phyloP scores from a whole-genome alignment of 2,797 vertebrate genomes.

The Cyclopterus lumpus region DNA sequence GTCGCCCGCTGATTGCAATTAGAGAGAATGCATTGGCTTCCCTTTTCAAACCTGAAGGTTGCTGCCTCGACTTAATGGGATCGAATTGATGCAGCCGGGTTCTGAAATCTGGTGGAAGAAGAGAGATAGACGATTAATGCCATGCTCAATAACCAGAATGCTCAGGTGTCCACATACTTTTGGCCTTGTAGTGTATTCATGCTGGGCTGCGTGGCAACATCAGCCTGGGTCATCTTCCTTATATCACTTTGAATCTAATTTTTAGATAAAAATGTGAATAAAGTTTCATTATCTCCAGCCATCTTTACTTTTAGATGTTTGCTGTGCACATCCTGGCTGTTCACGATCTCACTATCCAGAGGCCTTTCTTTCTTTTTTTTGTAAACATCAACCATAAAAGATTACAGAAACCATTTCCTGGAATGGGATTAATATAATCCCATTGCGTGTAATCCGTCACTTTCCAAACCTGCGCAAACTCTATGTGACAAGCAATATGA shows the following conservation, averaged over 20 bases:
- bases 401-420: conserved; percentile 44
- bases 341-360: conserved; percentile 13
- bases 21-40: too few species aligned
- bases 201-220: neutral
- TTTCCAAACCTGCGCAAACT: conserved; percentile 38
- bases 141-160: neutral
- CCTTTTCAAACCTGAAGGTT: too few species aligned
- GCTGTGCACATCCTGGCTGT: neutral
- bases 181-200: neutral
- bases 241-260: neutral
- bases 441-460: conserved; percentile 50
- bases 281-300: conserved; percentile 3
- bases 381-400: conserved; percentile 21
- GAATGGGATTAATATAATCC: conserved; percentile 63
- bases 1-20: too few species aligned
- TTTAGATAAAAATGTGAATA: neutral
- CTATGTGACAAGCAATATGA: conserved; percentile 44
- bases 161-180: neutral
- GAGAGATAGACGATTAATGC: neutral
- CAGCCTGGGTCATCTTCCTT: neutral
- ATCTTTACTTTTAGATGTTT: conserved; percentile 8
- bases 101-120: neutral
- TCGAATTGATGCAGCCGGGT: neutral
- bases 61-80: neutral
- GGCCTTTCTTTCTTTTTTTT: neutral